Evolutionary conservation across 2,888 invertebrate genomes (phyloP).

Genomic region (Biston stratarius): DNA sequence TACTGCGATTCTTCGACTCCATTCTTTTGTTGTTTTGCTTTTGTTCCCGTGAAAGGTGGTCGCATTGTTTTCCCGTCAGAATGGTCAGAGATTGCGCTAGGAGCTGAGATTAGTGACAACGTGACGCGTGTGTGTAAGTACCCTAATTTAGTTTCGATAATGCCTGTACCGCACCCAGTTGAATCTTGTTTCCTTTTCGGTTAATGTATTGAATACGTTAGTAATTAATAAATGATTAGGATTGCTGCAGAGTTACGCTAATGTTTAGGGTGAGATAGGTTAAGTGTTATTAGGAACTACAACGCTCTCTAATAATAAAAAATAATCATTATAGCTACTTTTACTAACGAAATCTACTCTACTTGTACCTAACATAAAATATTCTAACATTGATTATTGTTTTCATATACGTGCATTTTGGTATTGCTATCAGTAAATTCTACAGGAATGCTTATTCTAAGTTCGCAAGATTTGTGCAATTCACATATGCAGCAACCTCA

Average conservation of each 20-base stretch:
- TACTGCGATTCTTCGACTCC: slow-evolving; percentile 75
- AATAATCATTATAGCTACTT: slow-evolving; percentile 6
- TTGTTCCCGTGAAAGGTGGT: slow-evolving; percentile 78
- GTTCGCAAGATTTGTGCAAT: slow-evolving; percentile 39
- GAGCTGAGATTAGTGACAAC: slow-evolving; percentile 82
- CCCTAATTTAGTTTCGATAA: slow-evolving; percentile 71
- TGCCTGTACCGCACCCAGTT: slow-evolving; percentile 56
- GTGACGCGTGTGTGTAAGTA: slow-evolving; percentile 75
- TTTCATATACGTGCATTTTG: slow-evolving; percentile 10
- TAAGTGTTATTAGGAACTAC: slow-evolving; percentile 22
- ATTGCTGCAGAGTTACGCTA: slow-evolving; percentile 29
- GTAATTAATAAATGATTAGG: slow-evolving; percentile 42
- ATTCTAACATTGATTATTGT: slow-evolving; percentile 2
- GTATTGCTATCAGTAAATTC: slow-evolving; percentile 13
- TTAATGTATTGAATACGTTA: slow-evolving; percentile 41
- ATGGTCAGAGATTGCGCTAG: slow-evolving; percentile 80
- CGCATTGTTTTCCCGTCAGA: slow-evolving; percentile 80
- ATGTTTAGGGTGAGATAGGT: slow-evolving; percentile 18
- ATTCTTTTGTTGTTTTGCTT: slow-evolving; percentile 82
- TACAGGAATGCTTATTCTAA: slow-evolving; percentile 25
- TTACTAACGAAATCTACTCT: neutral
- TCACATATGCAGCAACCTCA: slow-evolving; percentile 41
- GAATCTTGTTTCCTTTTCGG: slow-evolving; percentile 45
- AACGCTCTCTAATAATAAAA: slow-evolving; percentile 18
- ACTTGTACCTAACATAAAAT: slow-evolving; percentile 3